Evolutionary conservation across 2,113 vertebrate species (phyloP).

Genomic region (Hyla sarda): DNA sequence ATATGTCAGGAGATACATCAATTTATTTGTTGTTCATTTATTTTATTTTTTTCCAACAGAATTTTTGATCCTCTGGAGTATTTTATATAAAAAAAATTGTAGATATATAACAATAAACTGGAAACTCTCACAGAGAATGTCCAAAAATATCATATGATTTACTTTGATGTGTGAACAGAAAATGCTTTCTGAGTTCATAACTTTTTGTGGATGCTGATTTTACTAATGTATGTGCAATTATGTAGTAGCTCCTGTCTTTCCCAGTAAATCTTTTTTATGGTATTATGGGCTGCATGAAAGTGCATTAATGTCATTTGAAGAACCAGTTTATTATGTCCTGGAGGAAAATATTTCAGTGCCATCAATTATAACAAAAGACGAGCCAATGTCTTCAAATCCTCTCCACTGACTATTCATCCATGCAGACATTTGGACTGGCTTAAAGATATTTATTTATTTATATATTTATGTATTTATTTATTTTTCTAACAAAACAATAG

Average conservation of each 20-base stretch:
- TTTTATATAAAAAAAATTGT: no score
- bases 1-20: no score
- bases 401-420: not conserved
- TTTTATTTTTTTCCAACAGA: not conserved
- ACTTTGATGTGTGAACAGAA: not conserved
- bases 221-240: not conserved
- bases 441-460: no score
- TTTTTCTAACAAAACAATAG: not conserved
- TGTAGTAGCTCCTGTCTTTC: not conserved
- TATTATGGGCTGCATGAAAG: constrained; percentile 13
- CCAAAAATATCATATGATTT: not conserved
- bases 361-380: not conserved
- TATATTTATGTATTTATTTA: no score
- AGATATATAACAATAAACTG: not conserved
- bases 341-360: not conserved
- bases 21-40: no score
- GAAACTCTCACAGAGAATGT: not conserved
- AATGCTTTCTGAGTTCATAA: not conserved
- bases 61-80: not conserved
- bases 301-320: not conserved
- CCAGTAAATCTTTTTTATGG: constrained; percentile 1
- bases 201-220: not conserved
- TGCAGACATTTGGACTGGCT: not conserved
- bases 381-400: not conserved
- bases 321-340: constrained; percentile 16